Conservation (phyloP, 2,888 invertebrate genomes). For the Seira musarum region DNA sequence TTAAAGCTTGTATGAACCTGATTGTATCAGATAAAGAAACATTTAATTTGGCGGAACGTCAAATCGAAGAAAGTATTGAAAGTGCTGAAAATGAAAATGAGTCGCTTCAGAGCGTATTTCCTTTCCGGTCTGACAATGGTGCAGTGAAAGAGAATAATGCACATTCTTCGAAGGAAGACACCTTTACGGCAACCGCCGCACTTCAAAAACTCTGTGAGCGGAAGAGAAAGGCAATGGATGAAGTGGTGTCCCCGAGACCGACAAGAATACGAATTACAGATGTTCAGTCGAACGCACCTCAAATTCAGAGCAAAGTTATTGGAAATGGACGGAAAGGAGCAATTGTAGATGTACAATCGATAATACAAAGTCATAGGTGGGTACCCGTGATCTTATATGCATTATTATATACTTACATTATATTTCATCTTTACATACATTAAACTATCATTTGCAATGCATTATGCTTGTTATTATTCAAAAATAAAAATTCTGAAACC, state of each 20-base stretch:
- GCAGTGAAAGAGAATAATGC: constrained; percentile 59
- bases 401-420: too few species aligned
- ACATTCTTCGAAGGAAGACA: constrained; percentile 30
- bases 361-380: constrained; percentile 71
- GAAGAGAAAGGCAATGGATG: constrained; percentile 58
- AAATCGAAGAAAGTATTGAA: constrained; percentile 56
- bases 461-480: too few species aligned
- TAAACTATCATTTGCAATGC: too few species aligned
- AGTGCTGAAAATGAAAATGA: constrained; percentile 62
- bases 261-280: constrained; percentile 19
- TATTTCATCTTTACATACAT: too few species aligned
- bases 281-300: constrained; percentile 17
- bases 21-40: constrained; percentile 38
- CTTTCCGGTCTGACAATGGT: constrained; percentile 65
- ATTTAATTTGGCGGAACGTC: constrained; percentile 51
- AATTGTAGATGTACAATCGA: constrained; percentile 86
- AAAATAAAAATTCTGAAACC: too few species aligned
- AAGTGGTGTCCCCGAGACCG: not conserved
- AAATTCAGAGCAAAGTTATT: constrained; percentile 75
- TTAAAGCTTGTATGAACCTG: constrained; percentile 48
- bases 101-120: constrained; percentile 76
- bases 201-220: constrained; percentile 66
- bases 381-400: constrained; percentile 82
- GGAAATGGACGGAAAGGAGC: constrained; percentile 82
- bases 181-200: constrained; percentile 61